Evolutionary conservation across 1,140 invertebrate species (phyloP), one percentile per base, ranked within the genome.

Genomic region (Leptopilina boulardi): DNA sequence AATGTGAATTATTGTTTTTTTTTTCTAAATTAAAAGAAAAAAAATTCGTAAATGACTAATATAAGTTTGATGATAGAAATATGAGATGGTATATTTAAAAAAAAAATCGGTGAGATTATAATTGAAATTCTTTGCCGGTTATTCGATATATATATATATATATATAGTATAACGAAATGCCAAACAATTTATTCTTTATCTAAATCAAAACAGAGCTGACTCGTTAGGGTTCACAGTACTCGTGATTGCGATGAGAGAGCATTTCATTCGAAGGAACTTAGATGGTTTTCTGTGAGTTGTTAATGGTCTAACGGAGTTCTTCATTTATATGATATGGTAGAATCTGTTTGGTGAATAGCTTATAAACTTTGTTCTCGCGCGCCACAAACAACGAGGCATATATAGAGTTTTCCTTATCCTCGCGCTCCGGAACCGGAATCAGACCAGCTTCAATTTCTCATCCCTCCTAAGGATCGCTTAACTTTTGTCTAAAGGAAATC

Each of bases 141-240:
- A 78, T 75, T 79, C 66, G 75, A 66, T 44, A 77, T 42, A 47
- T n/a, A n/a, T n/a, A n/a, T n/a, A n/a, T n/a, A n/a, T n/a, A n/a
- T n/a, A n/a, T n/a, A n/a, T n/a, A n/a, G n/a, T n/a, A 73, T 51
- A 70, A 72, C 70, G 56, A 79, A 82, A 80, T 77, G 34, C 80
- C 78, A 84, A 82, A 83, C 82, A 82, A 83, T 82, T 84, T 79
- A 74, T 59, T 81, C 70, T 73, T 83, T 86, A 85, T 83, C 82
- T 80, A 59, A 84, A 80, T 81, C 79, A 82, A 79, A 82, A 77
- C 47, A 71, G 71, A 76, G 70, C 18, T 21, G 66, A 73, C 74
- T 79, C 38, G 76, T 75, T 75, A 26, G 47, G 19, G 73, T 42
- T 54, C 18, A 79, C 47, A 77, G 75, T 75, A 70, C 73, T n/a